phyloP scores from a whole-genome alignment of 2,888 invertebrate genomes.

The Pyrocoelia pectoralis region DNA sequence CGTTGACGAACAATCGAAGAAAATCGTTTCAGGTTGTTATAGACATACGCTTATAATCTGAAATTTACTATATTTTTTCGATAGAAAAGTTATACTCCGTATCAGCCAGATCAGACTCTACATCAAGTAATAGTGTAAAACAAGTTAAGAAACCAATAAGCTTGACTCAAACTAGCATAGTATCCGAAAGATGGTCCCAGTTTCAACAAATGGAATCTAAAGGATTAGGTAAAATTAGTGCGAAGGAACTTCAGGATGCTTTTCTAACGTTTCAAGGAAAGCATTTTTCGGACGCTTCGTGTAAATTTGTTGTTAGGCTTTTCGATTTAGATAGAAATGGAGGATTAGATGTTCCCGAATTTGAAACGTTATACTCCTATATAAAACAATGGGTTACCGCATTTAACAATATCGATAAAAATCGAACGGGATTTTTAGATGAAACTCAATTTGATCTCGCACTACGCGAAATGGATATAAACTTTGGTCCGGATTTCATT shows the following conservation, averaged over 20 bases:
- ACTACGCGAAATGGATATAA: constrained; percentile 51
- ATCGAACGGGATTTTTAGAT: constrained; percentile 49
- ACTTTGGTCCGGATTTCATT: constrained; percentile 51
- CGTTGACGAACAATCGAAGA: background rate
- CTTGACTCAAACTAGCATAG: background rate
- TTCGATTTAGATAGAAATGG: constrained; percentile 55
- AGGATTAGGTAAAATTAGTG: constrained; percentile 48
- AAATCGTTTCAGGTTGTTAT: too few relatives aligned
- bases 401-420: constrained; percentile 51
- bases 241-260: constrained; percentile 53
- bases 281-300: constrained; percentile 52
- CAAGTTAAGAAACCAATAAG: background rate
- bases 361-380: constrained; percentile 54
- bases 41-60: too few relatives aligned
- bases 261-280: constrained; percentile 54
- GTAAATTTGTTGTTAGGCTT: constrained; percentile 55
- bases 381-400: constrained; percentile 55
- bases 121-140: background rate
- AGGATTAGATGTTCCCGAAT: constrained; percentile 53
- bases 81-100: background rate
- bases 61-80: too few relatives aligned
- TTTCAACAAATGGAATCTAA: constrained; percentile 46
- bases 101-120: background rate
- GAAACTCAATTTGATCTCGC: constrained; percentile 51
- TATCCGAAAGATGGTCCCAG: constrained; percentile 44